These are phyloP conservation scores for Drosophila picticornis DNA, from an alignment of 2,888 invertebrate genomes.

Conservation along the genomic window DNA sequence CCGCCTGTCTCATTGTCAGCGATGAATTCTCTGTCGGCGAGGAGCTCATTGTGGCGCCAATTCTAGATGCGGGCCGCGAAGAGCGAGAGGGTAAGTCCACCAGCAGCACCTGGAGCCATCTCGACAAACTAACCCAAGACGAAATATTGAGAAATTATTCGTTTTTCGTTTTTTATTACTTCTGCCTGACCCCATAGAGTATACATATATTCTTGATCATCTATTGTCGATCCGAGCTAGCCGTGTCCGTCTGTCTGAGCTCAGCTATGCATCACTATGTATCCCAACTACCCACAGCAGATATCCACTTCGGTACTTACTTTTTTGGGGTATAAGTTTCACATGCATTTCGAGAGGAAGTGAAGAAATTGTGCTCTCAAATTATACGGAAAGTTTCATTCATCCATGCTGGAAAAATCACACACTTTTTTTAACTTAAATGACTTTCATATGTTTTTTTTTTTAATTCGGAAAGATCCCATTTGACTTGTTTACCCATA, in stretches of 20 bases:
- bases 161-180: neutral
- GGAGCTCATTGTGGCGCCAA: constrained; percentile 95
- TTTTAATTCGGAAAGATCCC: neutral
- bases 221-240: neutral
- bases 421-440: neutral
- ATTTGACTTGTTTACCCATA: neutral
- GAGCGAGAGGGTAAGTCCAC: constrained; percentile 88
- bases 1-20: constrained; percentile 90
- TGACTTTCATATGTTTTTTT: neutral
- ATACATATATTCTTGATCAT: neutral
- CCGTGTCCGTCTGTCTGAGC: neutral
- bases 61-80: constrained; percentile 89
- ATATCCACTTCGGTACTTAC: neutral
- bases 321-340: neutral
- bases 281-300: neutral
- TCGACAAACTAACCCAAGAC: neutral
- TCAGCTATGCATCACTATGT: neutral
- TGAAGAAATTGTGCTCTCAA: neutral
- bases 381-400: neutral
- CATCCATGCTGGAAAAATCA: neutral
- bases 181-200: neutral
- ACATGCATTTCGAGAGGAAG: neutral
- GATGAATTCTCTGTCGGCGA: constrained; percentile 96
- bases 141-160: neutral
- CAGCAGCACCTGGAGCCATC: neutral